Evolutionary conservation across 2,797 vertebrate genomes (phyloP), one percentile per base, ranked within the genome.

Genomic region (Liasis olivaceus): DNA sequence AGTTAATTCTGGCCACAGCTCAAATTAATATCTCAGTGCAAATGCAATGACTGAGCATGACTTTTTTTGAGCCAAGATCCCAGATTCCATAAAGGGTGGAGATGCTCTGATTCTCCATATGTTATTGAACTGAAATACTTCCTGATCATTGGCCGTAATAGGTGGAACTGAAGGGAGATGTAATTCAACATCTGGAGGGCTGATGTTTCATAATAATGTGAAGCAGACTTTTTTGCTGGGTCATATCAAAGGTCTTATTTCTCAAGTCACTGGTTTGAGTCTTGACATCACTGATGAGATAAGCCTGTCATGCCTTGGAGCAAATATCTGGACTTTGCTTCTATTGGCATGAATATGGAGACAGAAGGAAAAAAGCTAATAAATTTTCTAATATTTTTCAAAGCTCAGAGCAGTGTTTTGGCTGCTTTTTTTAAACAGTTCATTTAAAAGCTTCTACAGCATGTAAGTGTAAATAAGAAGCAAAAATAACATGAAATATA

Each of bases 321-420:
- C 95, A 97, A 96, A 97, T 31, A 93, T 96, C 94, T 96, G 93
- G 92, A 93, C 96, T 96, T 96, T 95, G 66, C 95, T 96, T 96
- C 93, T 88, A 86, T 85, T 96, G 94, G 93, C 94, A 95, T 92
- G 94, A 93, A 88, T 96, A 89, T 89, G 94, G 94, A 93, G 88
- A 94, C 15, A 96, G 92, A 51, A 96, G 90, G 90, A 92, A 97
- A 97, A 95, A 92, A 97, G 94, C 84, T 96, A 96, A 96, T 97
- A 97, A 97, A 97, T 97, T 96, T 93, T 97, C 96, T 95, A 94
- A 94, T 9, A 87, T 93, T 94, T 93, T 93, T 96, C 94, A 81
- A 93, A 97, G 95, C 94, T 95, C 95, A 97, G 58, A 94, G 81
- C n/a, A 94, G 93, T 59, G 93, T 96, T 94, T 95, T 94, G 2